A percentile compares a stretch with the other conserved stretches of the same genome.
These are phyloP conservation scores for Latrodectus hesperus DNA, from an alignment of 2,888 invertebrate genomes.

Conservation along the genomic window DNA sequence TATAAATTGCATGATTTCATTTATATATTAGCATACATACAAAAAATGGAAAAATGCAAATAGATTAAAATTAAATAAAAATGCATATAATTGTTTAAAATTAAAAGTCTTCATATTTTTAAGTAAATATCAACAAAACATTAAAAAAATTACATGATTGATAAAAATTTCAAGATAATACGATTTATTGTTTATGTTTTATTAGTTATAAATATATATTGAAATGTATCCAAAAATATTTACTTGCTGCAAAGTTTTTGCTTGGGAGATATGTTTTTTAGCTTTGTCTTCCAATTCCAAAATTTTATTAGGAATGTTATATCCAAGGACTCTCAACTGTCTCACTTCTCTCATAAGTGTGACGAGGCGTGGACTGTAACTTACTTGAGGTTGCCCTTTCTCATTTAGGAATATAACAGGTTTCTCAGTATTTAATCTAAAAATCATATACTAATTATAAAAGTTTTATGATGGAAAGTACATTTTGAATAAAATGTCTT, in stretches of 20 bases:
- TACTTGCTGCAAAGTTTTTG: slow-evolving; percentile 91
- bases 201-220: not conserved
- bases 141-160: too few species aligned
- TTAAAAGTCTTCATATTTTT: too few species aligned
- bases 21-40: too few species aligned
- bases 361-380: slow-evolving; percentile 90
- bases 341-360: slow-evolving; percentile 90
- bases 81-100: too few species aligned
- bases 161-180: too few species aligned
- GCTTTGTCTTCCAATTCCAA: slow-evolving; percentile 83
- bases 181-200: too few species aligned
- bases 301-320: slow-evolving; percentile 84
- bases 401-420: slow-evolving; percentile 87
- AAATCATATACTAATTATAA: not conserved
- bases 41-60: too few species aligned
- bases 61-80: too few species aligned
- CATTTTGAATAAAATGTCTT: too few species aligned
- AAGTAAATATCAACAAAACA: too few species aligned
- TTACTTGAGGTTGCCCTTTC: slow-evolving; percentile 79
- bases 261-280: slow-evolving; percentile 86
- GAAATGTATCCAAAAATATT: not conserved
- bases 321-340: slow-evolving; percentile 87
- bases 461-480: too few species aligned
- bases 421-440: slow-evolving; percentile 81
- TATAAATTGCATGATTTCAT: too few species aligned